Evolutionary conservation across 2,797 vertebrate species (phyloP), one percentile per base, ranked within the genome.

Genomic region (Pseudochromis fuscus): DNA sequence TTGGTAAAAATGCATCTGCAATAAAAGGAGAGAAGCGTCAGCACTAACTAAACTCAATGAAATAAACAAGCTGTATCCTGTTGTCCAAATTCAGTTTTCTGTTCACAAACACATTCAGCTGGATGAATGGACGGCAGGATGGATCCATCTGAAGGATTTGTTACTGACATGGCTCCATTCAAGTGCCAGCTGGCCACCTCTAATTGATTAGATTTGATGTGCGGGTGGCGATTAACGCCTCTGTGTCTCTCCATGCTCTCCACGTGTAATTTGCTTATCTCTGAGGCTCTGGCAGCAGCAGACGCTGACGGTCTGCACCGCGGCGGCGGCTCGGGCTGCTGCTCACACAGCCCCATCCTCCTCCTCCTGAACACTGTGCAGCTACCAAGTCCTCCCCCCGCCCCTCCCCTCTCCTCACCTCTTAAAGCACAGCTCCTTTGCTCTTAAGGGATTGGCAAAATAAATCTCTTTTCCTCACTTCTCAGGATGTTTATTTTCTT

Each of bases 151-250:
- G 65, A 55, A 15, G 74, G 76, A 81, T 88, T 84, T 88, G 77
- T 72, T 13, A 59, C 62, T 69, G 77, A 75, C 73, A 64, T 55
- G 75, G 61, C 67, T 84, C 61, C 7, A 56, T 50, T 72, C 31
- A 25, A 49, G 75, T 72, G 75, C 86, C 84, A 85, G 79, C 87
- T 87, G 85, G 75, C 81, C 69, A 60, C 72, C 53, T 73, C 78
- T 70, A 87, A 85, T 81, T 87, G 72, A 82, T 86, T 86, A 50
- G 76, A 85, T 81, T 65, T 80, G 75, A 83, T 75, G 66, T 68
- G 5, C 3, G 57, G 74, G 50, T 58, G 85, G 65, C 13, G 73
- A 77, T 77, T 73, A 82, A 75, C 67, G 40, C 73, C 65, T 30
- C 61, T 0, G 19, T 58, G 69, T 65, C 55, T 62, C 44, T 42